Conservation (phyloP, 2,888 invertebrate genomes). For the Tubulanus polymorphus region DNA sequence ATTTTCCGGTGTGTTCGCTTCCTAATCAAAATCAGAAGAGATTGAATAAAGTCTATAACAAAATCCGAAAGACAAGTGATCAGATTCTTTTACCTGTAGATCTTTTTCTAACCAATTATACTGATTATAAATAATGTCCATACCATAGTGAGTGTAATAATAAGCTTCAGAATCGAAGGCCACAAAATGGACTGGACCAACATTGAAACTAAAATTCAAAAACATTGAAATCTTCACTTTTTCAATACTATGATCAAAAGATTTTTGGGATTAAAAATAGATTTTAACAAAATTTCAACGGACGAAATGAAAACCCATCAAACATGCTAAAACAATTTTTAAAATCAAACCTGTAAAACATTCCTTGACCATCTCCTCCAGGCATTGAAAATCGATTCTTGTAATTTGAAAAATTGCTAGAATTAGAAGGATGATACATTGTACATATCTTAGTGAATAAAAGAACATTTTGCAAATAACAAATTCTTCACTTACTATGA, state of each 20-base stretch:
- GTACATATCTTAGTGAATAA: neutral
- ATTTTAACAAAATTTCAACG: too few relatives aligned
- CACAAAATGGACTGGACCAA: conserved; percentile 61
- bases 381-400: conserved; percentile 69
- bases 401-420: conserved; percentile 90
- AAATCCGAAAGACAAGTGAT: neutral
- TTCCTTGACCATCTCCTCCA: conserved; percentile 28
- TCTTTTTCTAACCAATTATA: conserved; percentile 77
- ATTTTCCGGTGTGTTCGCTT: conserved; percentile 32
- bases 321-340: too few relatives aligned
- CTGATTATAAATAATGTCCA: conserved; percentile 59
- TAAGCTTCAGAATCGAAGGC: conserved; percentile 87
- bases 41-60: neutral
- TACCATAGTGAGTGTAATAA: conserved; percentile 82
- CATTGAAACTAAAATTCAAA: conserved; percentile 48
- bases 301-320: too few relatives aligned
- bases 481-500: conserved; percentile 62
- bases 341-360: conserved; percentile 28
- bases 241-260: neutral
- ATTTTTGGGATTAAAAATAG: too few relatives aligned
- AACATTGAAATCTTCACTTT: too few relatives aligned
- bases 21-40: conserved; percentile 13
- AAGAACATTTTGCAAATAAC: neutral
- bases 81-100: conserved; percentile 56
- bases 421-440: conserved; percentile 23